phyloP scores from a whole-genome alignment of 2,797 vertebrate species.

The Sparidentex hasta region DNA sequence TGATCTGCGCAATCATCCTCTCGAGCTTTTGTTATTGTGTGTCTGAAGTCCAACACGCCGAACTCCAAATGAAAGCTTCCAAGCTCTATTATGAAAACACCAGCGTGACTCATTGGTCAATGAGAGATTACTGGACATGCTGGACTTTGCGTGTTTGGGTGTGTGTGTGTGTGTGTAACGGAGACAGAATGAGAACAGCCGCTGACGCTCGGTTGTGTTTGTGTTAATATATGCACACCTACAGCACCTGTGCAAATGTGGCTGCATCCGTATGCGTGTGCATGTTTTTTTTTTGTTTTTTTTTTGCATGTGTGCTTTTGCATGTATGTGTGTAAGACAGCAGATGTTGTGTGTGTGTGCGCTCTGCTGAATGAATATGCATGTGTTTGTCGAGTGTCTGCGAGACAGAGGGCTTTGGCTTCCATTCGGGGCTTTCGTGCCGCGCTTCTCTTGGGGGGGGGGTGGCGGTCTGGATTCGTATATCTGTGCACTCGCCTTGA shows the following conservation, averaged over 20 bases:
- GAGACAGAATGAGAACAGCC: not conserved
- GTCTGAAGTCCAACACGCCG: constrained; percentile 20
- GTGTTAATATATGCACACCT: not conserved
- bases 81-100: constrained; percentile 18
- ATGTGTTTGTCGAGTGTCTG: constrained; percentile 51
- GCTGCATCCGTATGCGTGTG: constrained; percentile 9
- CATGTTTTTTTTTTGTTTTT: not conserved
- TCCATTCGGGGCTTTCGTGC: constrained; percentile 70
- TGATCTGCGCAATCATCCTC: constrained; percentile 37
- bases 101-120: constrained; percentile 20
- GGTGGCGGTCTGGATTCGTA: constrained; percentile 57
- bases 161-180: not conserved
- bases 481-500: constrained; percentile 49
- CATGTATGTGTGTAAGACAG: constrained; percentile 20
- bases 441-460: constrained; percentile 54
- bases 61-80: constrained; percentile 13
- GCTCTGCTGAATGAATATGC: constrained; percentile 55
- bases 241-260: not conserved
- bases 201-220: not conserved
- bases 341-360: constrained; percentile 34
- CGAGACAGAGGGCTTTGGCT: constrained; percentile 61
- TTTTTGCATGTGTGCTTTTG: constrained; percentile 7
- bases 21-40: constrained; percentile 16
- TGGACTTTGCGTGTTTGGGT: constrained; percentile 2
- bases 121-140: not conserved